Conservation (phyloP, 1,140 invertebrate species). For the Chlorops oryzae region DNA sequence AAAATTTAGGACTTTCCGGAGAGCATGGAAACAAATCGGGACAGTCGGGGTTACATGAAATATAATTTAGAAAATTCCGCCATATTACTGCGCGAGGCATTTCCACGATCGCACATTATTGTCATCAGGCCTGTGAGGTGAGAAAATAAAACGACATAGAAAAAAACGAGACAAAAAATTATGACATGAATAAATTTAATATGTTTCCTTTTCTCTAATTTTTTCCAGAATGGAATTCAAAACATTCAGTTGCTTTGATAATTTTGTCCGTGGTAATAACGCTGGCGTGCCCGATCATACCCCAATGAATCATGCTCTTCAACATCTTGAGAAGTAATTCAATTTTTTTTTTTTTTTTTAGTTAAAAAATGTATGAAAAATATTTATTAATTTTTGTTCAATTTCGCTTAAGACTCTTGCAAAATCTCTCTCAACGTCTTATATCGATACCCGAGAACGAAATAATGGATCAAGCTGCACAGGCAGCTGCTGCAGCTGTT, state of each 20-base stretch:
- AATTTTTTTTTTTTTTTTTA: not conserved
- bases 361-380: not conserved
- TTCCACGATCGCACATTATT: conserved; percentile 65
- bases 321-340: conserved; percentile 59
- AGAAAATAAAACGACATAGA: not conserved
- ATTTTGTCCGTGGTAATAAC: conserved; percentile 73
- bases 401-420: conserved; percentile 49
- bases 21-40: conserved; percentile 66
- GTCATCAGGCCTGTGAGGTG: conserved; percentile 65
- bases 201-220: conserved; percentile 3
- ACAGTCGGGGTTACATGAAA: conserved; percentile 64
- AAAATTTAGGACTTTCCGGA: conserved; percentile 72
- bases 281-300: conserved; percentile 67
- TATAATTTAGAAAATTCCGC: conserved; percentile 76
- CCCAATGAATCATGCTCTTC: conserved; percentile 60
- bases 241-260: conserved; percentile 79
- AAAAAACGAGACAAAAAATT: not conserved
- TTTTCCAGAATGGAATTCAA: conserved; percentile 65
- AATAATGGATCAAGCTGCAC: conserved; percentile 42
- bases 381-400: not conserved
- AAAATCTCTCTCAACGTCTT: conserved; percentile 53
- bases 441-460: conserved; percentile 52
- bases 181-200: not conserved
- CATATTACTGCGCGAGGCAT: conserved; percentile 58
- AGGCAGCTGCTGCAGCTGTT: conserved; percentile 32